Conservation (phyloP, 2,888 invertebrate species). For the Endotricha flammealis region DNA sequence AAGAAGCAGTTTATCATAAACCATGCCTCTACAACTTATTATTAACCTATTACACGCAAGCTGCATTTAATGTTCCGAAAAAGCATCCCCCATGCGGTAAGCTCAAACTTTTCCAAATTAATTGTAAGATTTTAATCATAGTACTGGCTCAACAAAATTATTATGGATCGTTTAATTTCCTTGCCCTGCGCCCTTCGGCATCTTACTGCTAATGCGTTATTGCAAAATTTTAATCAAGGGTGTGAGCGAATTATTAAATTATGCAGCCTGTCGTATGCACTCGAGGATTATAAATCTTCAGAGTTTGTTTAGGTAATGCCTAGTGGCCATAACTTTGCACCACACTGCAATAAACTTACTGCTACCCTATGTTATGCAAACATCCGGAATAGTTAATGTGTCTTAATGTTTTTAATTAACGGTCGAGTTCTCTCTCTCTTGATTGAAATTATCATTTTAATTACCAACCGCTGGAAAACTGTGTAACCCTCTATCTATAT, state of each 20-base stretch:
- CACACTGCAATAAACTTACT: constrained; percentile 36
- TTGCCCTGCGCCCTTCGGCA: constrained; percentile 60
- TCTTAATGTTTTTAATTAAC: constrained; percentile 18
- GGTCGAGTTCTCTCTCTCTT: constrained; percentile 10
- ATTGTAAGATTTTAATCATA: constrained; percentile 74
- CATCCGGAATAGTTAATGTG: constrained; percentile 30
- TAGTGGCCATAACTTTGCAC: constrained; percentile 34
- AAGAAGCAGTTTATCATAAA: not conserved
- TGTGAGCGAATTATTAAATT: constrained; percentile 72
- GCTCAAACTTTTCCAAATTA: constrained; percentile 68
- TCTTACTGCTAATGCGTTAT: constrained; percentile 66
- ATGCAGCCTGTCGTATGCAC: constrained; percentile 76
- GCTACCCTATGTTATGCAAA: constrained; percentile 32
- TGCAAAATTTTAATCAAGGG: constrained; percentile 77
- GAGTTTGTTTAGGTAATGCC: constrained; percentile 54
- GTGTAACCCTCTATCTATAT: not conserved
- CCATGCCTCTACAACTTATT: constrained; percentile 4
- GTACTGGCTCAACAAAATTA: constrained; percentile 68
- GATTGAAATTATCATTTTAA: constrained; percentile 19
- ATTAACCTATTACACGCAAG: constrained; percentile 21
- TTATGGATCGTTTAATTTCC: constrained; percentile 75
- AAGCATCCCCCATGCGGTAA: constrained; percentile 37
- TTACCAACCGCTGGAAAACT: no score
- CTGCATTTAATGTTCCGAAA: constrained; percentile 40
- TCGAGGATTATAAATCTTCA: constrained; percentile 63